Evolutionary conservation across 2,888 invertebrate species (phyloP).

Genomic region (Hipparchia semele): DNA sequence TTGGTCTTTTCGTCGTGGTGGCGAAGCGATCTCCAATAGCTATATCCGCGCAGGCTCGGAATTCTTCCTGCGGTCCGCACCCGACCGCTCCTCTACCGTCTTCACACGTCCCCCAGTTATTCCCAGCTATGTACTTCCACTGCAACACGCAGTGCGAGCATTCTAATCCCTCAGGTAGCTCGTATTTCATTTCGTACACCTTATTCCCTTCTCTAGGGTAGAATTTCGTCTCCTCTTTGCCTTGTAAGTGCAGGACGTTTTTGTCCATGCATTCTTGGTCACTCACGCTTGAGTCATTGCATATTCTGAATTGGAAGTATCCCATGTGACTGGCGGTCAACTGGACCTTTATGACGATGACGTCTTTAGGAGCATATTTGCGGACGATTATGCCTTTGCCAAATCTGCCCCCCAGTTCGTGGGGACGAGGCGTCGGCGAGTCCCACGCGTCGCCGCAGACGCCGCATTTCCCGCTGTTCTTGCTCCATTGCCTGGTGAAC

Average conservation of each 20-base stretch:
- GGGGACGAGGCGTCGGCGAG: conserved; percentile 85
- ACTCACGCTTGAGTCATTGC: conserved; percentile 87
- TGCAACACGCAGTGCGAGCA: conserved; percentile 94
- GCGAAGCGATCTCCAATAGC: conserved; percentile 84
- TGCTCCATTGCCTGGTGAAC: conserved; percentile 91
- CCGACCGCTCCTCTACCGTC: conserved; percentile 91
- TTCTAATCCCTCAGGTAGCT: conserved; percentile 84
- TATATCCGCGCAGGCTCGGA: conserved; percentile 92
- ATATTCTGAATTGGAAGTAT: conserved; percentile 92
- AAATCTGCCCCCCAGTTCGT: conserved; percentile 93
- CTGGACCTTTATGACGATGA: conserved; percentile 89
- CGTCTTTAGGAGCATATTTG: conserved; percentile 87
- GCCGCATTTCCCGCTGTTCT: conserved; percentile 92
- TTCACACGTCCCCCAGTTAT: conserved; percentile 91
- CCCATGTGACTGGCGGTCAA: conserved; percentile 95
- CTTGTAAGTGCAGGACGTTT: conserved; percentile 84
- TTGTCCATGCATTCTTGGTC: conserved; percentile 91
- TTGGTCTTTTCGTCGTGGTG: conserved; percentile 71
- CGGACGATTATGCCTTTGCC: conserved; percentile 92
- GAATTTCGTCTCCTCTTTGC: conserved; percentile 82
- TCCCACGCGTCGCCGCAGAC: conserved; percentile 95
- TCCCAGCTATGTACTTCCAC: conserved; percentile 94
- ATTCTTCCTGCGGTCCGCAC: conserved; percentile 95
- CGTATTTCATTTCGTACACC: conserved; percentile 89
- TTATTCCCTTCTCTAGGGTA: conserved; percentile 91